Percentiles rank a stretch among this genome's conserved stretches.
These are phyloP conservation scores for Eriocheir sinensis DNA, from an alignment of 1,140 invertebrate genomes.

Conservation along the genomic window DNA sequence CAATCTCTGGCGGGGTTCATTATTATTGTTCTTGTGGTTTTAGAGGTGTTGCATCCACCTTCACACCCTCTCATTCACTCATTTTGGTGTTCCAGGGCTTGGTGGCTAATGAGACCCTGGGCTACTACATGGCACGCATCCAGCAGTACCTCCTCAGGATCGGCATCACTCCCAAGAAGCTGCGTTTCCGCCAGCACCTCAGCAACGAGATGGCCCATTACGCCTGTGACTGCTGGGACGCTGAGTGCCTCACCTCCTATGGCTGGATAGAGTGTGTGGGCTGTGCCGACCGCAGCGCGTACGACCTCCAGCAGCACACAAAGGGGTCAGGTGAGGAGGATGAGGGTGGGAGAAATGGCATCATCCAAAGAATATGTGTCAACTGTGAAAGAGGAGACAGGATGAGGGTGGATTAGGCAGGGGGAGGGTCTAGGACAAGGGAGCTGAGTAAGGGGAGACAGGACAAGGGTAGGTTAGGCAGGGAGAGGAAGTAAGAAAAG, in stretches of 20 bases:
- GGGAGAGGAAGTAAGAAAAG: too few species aligned
- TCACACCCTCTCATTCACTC: not conserved
- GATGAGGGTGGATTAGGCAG: not conserved
- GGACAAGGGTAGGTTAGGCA: too few species aligned
- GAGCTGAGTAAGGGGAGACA: not conserved
- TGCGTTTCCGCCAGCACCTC: constrained; percentile 99
- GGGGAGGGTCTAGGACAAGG: not conserved
- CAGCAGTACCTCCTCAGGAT: constrained; percentile 93
- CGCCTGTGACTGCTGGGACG: constrained; percentile 99
- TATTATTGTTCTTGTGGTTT: too few species aligned
- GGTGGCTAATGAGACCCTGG: constrained; percentile 98
- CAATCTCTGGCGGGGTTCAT: too few species aligned
- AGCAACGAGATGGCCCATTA: constrained; percentile 99
- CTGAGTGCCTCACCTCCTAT: constrained; percentile 96
- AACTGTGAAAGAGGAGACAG: not conserved
- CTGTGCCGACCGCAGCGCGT: constrained; percentile 99
- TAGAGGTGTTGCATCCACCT: too few species aligned
- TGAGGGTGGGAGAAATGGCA: too few species aligned
- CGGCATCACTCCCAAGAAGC: constrained; percentile 92
- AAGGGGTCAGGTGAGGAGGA: constrained; percentile 96
- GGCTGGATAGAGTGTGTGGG: constrained; percentile 99
- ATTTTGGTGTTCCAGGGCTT: constrained; percentile 85
- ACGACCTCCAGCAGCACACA: constrained; percentile 96
- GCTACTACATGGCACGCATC: constrained; percentile 98
- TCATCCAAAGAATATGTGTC: not conserved